Evolutionary conservation across 1,140 invertebrate species (phyloP), one percentile per base, ranked within the genome.

Genomic region (Pinna nobilis): DNA sequence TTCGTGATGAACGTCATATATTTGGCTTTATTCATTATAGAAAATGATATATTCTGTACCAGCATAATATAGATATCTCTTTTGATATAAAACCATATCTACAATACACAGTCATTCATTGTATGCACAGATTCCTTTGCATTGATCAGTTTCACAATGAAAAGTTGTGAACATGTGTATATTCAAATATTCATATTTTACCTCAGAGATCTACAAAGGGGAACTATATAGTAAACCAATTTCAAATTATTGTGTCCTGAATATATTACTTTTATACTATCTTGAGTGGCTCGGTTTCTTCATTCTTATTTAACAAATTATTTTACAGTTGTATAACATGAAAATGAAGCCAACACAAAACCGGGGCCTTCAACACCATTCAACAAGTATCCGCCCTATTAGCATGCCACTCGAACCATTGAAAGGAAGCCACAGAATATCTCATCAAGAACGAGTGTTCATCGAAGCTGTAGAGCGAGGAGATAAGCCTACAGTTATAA

Each of bases 381-480:
- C 76, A 25, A 41, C 55, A 39, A 68, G 59, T 28, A 69, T 74
- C 11, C 64, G 76, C 20, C 75, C 77, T 13, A 66, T 82, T 18
- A 78, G 59, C 15, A 85, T 87, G 61, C 86, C 85, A 6, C 59
- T 87, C 23, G 82, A 86, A 32, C 85, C 86, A 39, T 75, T 87
- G 15, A 88, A 88, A 55, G 75, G 82, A 30, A 82, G 80, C 25
- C 86, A 88, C 67, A 82, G 79, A 30, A 91, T 88, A 78, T 89
- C 90, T 57, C 86, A 88, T 23, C 84, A 88, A 67, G 90, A 91
- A 74, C 79, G 88, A 30, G 77, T 87, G 20, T 92, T 92, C 77
- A 82, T 92, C 60, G 91, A 92, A 73, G 91, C 91, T 0, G 91
- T 90, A 5, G 91, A 91, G 75, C 82, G 90, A 28, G 91, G 91